Evolutionary conservation across 2,797 vertebrate species (phyloP).

Genomic region (Lepus oiostolus): DNA sequence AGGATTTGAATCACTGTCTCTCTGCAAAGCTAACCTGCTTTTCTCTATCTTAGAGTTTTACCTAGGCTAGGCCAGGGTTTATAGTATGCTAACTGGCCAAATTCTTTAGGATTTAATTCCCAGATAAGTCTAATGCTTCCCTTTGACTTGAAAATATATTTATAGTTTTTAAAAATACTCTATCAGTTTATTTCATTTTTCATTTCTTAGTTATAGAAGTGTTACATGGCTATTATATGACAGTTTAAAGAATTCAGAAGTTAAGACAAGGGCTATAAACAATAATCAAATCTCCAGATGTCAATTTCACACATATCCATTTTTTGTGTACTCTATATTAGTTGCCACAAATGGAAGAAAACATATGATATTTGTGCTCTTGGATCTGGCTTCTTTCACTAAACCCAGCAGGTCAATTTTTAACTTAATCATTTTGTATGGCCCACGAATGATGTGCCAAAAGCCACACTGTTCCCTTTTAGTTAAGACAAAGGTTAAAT

Average conservation of each 20-base stretch:
- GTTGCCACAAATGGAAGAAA: too few species aligned
- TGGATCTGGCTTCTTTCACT: too few species aligned
- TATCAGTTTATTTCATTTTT: not conserved
- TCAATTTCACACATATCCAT: too few species aligned
- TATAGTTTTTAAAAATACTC: not conserved
- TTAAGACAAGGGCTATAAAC: not conserved
- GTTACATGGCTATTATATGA: not conserved
- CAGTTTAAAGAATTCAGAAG: not conserved
- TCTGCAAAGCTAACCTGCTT: not conserved
- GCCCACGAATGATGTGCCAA: not conserved
- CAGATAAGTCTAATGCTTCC: not conserved
- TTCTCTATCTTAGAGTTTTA: not conserved
- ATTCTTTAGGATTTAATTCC: not conserved
- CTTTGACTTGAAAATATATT: conserved; percentile 16
- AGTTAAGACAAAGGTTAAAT: not conserved
- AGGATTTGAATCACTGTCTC: not conserved
- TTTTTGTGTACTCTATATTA: too few species aligned
- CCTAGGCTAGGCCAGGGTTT: not conserved
- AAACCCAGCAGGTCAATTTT: too few species aligned
- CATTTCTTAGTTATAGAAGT: not conserved
- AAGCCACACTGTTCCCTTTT: not conserved
- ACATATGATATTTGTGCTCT: too few species aligned
- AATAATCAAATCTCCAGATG: too few species aligned
- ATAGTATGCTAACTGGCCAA: not conserved
- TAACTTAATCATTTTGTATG: too few species aligned